Conservation (phyloP, 2,797 vertebrate species). For the Oryzias dopingdopingensis region DNA sequence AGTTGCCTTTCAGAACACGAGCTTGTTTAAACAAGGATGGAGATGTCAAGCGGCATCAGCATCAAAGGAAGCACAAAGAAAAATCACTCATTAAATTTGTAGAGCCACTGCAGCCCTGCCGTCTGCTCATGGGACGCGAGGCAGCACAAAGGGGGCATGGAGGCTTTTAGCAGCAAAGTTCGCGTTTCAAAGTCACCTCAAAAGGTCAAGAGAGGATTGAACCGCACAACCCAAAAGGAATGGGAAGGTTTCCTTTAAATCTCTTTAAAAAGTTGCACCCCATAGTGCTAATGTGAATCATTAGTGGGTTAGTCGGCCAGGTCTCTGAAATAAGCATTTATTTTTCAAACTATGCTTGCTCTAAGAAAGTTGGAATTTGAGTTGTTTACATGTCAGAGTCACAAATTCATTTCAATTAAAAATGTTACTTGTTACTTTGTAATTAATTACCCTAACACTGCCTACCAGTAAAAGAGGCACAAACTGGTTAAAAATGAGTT, state of each 20-base stretch:
- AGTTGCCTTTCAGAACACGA: conserved; percentile 50
- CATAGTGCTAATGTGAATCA: conserved; percentile 3
- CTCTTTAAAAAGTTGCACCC: neutral
- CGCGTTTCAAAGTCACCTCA: conserved; percentile 43
- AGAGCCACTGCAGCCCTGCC: conserved; percentile 47
- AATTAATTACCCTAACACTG: too few species aligned
- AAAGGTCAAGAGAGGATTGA: conserved; percentile 28
- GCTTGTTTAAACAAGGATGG: conserved; percentile 70
- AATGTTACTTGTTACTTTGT: too few species aligned
- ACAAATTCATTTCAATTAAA: too few species aligned
- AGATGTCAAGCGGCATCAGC: conserved; percentile 74
- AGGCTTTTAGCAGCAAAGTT: conserved; percentile 35
- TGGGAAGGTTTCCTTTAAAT: conserved; percentile 3
- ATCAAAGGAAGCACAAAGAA: conserved; percentile 59
- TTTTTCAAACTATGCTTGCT: conserved; percentile 8
- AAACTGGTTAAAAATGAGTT: too few species aligned
- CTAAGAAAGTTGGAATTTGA: too few species aligned
- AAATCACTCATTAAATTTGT: conserved; percentile 77
- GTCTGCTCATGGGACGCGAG: conserved; percentile 39
- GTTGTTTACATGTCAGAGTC: too few species aligned
- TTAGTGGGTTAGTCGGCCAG: neutral
- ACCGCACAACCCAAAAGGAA: conserved; percentile 14
- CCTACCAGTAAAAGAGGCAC: too few species aligned
- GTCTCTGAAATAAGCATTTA: conserved; percentile 37
- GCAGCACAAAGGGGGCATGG: conserved; percentile 20